These are phyloP conservation scores for Malurus melanocephalus DNA, from an alignment of 2,113 vertebrate genomes.

Conservation along the genomic window DNA sequence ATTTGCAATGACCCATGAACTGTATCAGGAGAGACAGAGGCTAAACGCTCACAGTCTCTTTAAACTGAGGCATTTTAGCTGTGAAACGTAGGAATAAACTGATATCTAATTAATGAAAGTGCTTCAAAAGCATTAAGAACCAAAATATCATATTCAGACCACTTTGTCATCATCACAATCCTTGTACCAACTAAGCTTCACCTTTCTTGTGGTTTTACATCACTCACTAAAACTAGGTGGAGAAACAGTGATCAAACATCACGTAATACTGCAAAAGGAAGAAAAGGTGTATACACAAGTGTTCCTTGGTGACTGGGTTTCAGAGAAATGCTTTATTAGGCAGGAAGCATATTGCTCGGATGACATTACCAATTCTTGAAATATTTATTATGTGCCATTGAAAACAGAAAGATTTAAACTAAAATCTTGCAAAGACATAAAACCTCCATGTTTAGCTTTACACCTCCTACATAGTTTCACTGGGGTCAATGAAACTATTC, in stretches of 20 bases:
- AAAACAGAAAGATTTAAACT: background rate
- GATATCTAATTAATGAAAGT: background rate
- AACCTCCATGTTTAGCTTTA: background rate
- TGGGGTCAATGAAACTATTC: conserved; percentile 10
- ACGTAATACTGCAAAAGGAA: background rate
- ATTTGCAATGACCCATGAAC: background rate
- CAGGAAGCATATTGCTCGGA: background rate
- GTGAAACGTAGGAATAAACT: background rate
- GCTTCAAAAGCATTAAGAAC: background rate
- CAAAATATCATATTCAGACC: background rate
- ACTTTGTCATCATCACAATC: background rate
- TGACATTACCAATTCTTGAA: background rate
- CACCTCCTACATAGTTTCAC: background rate
- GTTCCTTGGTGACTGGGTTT: background rate
- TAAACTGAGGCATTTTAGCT: background rate
- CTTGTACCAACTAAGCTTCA: background rate
- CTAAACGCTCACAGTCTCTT: background rate
- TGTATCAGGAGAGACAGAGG: background rate
- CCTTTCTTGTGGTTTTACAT: background rate
- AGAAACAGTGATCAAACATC: background rate
- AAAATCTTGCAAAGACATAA: background rate
- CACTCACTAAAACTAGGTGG: background rate
- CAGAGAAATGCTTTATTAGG: background rate
- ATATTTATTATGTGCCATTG: background rate
- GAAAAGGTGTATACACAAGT: background rate